Evolutionary conservation across 2,113 vertebrate species (phyloP), one percentile per base, ranked within the genome.

Genomic region (Sula dactylatra): DNA sequence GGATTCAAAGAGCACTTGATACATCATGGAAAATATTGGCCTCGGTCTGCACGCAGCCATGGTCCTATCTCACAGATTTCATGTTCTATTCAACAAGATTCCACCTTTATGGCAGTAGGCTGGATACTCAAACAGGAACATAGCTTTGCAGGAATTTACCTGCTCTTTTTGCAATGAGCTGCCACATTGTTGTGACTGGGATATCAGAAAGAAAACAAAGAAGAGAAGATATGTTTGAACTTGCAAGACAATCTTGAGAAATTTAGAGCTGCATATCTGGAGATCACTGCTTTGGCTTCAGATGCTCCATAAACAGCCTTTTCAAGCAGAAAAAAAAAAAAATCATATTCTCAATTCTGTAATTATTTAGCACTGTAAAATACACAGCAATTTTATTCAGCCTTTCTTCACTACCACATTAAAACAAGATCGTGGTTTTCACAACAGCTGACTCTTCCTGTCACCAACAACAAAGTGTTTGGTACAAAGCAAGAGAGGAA

Each of bases 351-450:
- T 90, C 66, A 65, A 26, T 84, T 90, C 54, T 50, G 49, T 73
- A 95, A 88, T 84, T 94, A 93, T 92, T 92, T 93, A 94, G 49
- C 61, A 62, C 45, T 70, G 38, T 31, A 50, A 54, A 93, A 82
- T n/a, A 80, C 49, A 66, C 22, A 45, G 87, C 50, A 94, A 38
- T 73, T 95, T 82, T 88, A 88, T 86, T 94, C 86, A 90, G 74
- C 6, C 71, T 91, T 91, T 91, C 67, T 80, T 80, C 77, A 64
- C 61, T 88, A 29, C 71, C 90, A 47, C 82, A 83, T 90, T 91
- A 70, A 91, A 96, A 73, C 50, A 86, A 74, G 34, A 83, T 93
- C 62, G 65, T 20, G 45, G 70, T 91, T 97, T 97, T 88, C 91
- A 55, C 74, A 94, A 88, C 89, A 90, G 67, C 62, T 81, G 89